Percentiles rank a stretch among this genome's conserved stretches.
Conservation (phyloP, 1,140 invertebrate species). For the Hycleus phaleratus region DNA sequence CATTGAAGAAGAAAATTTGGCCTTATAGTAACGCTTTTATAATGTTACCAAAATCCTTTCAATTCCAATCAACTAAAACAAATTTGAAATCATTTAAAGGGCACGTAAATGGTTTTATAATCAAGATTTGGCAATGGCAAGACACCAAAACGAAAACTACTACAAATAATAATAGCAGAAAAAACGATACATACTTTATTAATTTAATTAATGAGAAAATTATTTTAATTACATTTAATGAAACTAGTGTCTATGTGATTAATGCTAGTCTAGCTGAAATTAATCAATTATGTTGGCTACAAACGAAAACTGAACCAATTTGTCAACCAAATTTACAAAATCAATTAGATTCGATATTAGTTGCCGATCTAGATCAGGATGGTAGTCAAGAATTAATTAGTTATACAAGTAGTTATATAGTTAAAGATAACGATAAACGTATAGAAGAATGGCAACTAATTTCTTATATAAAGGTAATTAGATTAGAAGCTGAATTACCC, state of each 20-base stretch:
- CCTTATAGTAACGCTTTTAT: constrained; percentile 26
- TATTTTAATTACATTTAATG: constrained; percentile 67
- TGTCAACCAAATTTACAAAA: constrained; percentile 66
- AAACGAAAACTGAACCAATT: constrained; percentile 34
- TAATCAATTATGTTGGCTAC: constrained; percentile 56
- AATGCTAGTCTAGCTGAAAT: constrained; percentile 68
- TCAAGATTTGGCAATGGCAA: constrained; percentile 75
- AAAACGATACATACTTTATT: constrained; percentile 28
- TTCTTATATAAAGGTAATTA: constrained; percentile 55
- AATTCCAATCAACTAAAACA: constrained; percentile 22
- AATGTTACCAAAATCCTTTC: constrained; percentile 31
- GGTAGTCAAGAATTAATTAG: constrained; percentile 65
- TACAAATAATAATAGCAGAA: constrained; percentile 27
- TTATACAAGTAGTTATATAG: constrained; percentile 56
- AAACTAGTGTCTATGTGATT: constrained; percentile 59
- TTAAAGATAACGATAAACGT: constrained; percentile 23
- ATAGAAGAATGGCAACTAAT: constrained; percentile 48
- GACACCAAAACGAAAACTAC: constrained; percentile 20
- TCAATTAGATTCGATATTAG: constrained; percentile 59
- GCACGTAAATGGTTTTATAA: constrained; percentile 59
- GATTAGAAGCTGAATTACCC: constrained; percentile 58
- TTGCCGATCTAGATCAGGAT: constrained; percentile 65
- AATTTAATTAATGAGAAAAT: constrained; percentile 55
- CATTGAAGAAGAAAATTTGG: constrained; percentile 17
- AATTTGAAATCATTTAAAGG: constrained; percentile 42